Evolutionary conservation across 2,888 invertebrate species (phyloP), one percentile per base, ranked within the genome.

Genomic region (Amblyjoppa proteus): DNA sequence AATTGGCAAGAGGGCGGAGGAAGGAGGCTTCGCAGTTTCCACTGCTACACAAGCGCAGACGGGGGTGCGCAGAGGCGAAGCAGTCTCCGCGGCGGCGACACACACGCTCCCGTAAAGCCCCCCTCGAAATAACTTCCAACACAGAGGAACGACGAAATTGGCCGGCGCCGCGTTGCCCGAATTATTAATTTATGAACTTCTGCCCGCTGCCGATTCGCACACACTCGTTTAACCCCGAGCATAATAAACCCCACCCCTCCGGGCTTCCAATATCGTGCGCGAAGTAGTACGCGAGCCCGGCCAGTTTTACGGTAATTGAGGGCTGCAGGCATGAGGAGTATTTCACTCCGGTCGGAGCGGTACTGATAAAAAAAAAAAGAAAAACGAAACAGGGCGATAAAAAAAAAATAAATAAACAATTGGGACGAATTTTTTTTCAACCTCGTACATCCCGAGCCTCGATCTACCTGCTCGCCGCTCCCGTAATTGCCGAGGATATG

Each of bases 171-270:
- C 80, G 73, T 73, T 73, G 53, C 38, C 25, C 51, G 74, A 74
- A 51, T 78, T 83, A 79, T 83, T 79, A 79, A 74, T 74, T 74
- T 83, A 83, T 79, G 75, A 69, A 77, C 80, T 83, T 83, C 68
- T 82, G 84, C 75, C 78, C 74, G 70, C 77, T 73, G 78, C 81
- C 81, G 41, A 56, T 25, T 78, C 66, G 64, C 79, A 81, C 73
- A 68, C 53, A 56, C 73, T 74, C 81, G 73, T 88, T 81, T 71
- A 84, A 80, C 31, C 31, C 28, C 83, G 71, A 87, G 87, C 88
- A 88, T 86, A 85, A 86, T 89, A 56, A 56, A 58, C 16, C 28
- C 34, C 34, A 9, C 31, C 20, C 20, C 25, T 1, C 2, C 4
- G 20, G 56, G n/a, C 28, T 68, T 34, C 45, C 66, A 34, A 81